Conservation (phyloP, 2,888 invertebrate species). For the Theretra japonica region DNA sequence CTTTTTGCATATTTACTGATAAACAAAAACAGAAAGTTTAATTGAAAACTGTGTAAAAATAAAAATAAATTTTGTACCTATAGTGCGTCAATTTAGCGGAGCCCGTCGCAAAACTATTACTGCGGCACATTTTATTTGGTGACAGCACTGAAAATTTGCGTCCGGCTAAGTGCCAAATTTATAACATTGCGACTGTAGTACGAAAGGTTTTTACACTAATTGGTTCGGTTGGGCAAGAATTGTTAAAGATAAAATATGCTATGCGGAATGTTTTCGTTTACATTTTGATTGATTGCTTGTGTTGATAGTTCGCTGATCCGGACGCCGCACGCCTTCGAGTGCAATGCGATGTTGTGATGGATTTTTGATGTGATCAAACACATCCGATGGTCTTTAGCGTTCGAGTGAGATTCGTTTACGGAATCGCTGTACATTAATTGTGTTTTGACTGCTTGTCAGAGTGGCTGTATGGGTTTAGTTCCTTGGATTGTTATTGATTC, state of each 20-base stretch:
- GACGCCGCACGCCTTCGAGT: neutral
- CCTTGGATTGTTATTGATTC: no score
- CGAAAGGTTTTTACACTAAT: constrained; percentile 81
- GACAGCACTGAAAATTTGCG: constrained; percentile 81
- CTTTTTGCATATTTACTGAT: constrained; percentile 21
- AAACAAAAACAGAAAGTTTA: constrained; percentile 46
- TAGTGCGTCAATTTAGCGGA: constrained; percentile 72
- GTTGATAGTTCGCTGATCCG: constrained; percentile 58
- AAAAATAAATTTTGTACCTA: constrained; percentile 57
- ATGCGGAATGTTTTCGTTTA: constrained; percentile 80
- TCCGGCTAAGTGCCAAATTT: constrained; percentile 85
- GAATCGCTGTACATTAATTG: neutral
- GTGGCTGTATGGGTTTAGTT: neutral
- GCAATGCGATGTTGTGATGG: constrained; percentile 17
- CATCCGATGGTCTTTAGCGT: neutral
- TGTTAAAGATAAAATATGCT: constrained; percentile 84
- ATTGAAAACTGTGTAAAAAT: constrained; percentile 60
- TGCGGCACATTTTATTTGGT: constrained; percentile 79
- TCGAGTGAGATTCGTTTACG: constrained; percentile 1
- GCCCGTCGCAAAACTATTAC: constrained; percentile 74
- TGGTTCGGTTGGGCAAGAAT: constrained; percentile 80
- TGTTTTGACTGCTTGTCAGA: constrained; percentile 10
- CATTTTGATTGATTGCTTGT: constrained; percentile 80
- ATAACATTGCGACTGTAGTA: constrained; percentile 76
- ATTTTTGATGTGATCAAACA: constrained; percentile 17